A percentile compares a stretch with the other conserved stretches of the same genome.
Conservation (phyloP, 1,140 invertebrate species). For the Heliconius hermathena region DNA sequence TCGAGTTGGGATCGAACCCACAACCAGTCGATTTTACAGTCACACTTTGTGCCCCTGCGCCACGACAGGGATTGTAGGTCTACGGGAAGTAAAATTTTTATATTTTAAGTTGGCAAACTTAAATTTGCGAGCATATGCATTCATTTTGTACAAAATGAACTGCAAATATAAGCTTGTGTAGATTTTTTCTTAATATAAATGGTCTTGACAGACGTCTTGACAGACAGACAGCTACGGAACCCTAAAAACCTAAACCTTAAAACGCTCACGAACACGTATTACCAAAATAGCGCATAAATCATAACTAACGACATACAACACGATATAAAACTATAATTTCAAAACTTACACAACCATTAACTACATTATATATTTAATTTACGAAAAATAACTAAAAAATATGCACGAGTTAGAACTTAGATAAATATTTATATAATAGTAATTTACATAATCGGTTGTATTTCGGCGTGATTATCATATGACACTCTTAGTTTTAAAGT, state of each 20-base stretch:
- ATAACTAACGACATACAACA: not conserved
- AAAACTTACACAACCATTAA: not conserved
- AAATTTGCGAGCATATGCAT: too few species aligned
- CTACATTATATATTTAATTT: not conserved
- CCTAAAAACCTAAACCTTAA: not conserved
- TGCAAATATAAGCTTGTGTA: too few species aligned
- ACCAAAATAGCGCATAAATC: not conserved
- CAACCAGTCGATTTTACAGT: too few species aligned
- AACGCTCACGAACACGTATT: not conserved
- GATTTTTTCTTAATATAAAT: too few species aligned
- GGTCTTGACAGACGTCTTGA: too few species aligned
- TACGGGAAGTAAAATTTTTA: too few species aligned
- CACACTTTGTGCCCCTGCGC: too few species aligned
- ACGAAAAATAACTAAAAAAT: not conserved
- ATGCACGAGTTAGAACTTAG: not conserved
- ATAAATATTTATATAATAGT: not conserved
- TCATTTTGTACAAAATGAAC: too few species aligned
- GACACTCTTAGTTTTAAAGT: not conserved
- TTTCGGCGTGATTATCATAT: conserved; percentile 3
- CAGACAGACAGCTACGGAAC: too few species aligned
- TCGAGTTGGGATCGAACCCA: too few species aligned
- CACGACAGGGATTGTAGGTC: too few species aligned
- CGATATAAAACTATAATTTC: not conserved
- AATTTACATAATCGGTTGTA: not conserved
- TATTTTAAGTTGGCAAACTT: too few species aligned